phyloP scores from a whole-genome alignment of 2,888 invertebrate species.

The Ariolimax columbianus region DNA sequence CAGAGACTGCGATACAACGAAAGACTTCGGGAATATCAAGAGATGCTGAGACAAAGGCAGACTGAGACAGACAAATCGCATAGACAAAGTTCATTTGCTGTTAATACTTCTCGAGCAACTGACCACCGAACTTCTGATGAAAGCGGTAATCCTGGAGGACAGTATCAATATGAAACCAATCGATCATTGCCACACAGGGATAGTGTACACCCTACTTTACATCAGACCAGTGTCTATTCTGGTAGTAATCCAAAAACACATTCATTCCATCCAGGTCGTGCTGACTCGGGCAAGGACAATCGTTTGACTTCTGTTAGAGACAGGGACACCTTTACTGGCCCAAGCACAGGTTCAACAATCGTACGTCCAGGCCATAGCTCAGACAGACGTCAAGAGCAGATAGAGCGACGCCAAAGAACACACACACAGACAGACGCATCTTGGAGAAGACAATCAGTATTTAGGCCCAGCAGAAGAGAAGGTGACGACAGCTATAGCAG shows the following conservation, averaged over 20 bases:
- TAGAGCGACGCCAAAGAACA: neutral
- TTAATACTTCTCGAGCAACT: neutral
- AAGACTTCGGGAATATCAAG: slow-evolving; percentile 37
- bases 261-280: neutral
- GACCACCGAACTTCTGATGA: neutral
- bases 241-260: neutral
- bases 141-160: neutral
- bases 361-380: neutral
- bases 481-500: neutral
- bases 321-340: neutral
- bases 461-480: neutral
- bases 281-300: neutral
- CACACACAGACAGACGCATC: neutral
- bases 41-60: slow-evolving; percentile 21
- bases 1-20: slow-evolving; percentile 31
- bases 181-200: neutral
- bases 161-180: neutral
- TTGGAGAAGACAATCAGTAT: neutral
- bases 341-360: neutral
- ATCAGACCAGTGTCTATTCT: neutral
- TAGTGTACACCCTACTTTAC: neutral
- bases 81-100: neutral
- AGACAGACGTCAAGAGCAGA: neutral
- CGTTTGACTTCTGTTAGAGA: neutral
- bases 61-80: slow-evolving; percentile 2